Base-by-base conservation (phyloP, 2,888 invertebrate genomes). In the Synanthedon vespiformis region DNA sequence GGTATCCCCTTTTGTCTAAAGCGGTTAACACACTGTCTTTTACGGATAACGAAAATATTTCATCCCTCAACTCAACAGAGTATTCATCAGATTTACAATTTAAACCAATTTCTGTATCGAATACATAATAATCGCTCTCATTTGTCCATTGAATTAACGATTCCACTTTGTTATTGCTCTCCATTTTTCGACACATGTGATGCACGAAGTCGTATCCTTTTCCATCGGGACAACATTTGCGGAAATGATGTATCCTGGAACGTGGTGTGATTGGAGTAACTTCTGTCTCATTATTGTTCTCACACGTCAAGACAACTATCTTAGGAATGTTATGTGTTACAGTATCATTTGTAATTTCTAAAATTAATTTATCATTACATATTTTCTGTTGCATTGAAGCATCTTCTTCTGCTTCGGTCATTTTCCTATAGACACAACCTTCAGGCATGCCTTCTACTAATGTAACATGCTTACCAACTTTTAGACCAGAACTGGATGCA, bases 141-240 rank as follows among this genome's bases (percentile, higher is more conserved):
- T 70, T 63, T 22, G 81, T 62, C 13, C 60, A 57, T n/a, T 64
- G 56, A 40, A 72, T 51, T 41, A 84, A 57, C 67, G 70, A 70
- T 40, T 73, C 65, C 47, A 72, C 74, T 40, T 64, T 67, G 54
- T 54, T 66, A 40, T 61, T 57, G n/a, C 53, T 48, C 11, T 57
- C 55, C 54, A 58, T 61, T 6, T 61, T 55, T 61, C 70, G 74
- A 60, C 87, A 87, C 27, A 65, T 57, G 61, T 85, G 86, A 55
- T 65, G 66, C 12, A 63, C 56, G 11, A 63, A 58, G 56, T 88
- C 84, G 56, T 82, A 88, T 49, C 63, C 70, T 58, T 82, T 68
- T 18, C 79, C 78, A 51, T 57, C 65, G 10, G 72, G 73, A 62
- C 88, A 88, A 64, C 88, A 88, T 65, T 88, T 88, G 16, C 74